Evolutionary conservation across 2,888 invertebrate genomes (phyloP).

Genomic region (Aelia acuminata): DNA sequence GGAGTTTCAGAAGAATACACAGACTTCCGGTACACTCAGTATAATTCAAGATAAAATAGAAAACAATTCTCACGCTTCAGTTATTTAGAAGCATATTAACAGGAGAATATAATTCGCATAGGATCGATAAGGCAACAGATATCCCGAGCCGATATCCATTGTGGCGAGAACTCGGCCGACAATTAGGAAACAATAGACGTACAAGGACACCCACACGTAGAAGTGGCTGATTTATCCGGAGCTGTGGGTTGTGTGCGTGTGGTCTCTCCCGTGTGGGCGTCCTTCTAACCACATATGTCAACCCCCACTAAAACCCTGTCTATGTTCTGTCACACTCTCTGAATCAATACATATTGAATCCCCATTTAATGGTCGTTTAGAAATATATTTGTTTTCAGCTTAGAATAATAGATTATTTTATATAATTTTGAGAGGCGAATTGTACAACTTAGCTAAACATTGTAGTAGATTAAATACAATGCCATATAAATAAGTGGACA

Average conservation of each 20-base stretch:
- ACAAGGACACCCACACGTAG: background rate
- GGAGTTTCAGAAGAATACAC: too few relatives aligned
- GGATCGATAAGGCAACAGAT: background rate
- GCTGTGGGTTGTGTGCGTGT: conserved; percentile 25
- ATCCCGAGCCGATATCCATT: background rate
- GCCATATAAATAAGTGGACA: too few relatives aligned
- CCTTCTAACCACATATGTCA: conserved; percentile 3
- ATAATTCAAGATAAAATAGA: too few relatives aligned
- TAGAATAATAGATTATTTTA: too few relatives aligned
- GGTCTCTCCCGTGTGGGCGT: background rate
- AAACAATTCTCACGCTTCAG: too few relatives aligned
- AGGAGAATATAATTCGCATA: background rate
- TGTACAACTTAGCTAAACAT: too few relatives aligned
- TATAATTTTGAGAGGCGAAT: too few relatives aligned
- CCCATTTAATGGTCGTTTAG: background rate
- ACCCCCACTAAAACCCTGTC: conserved; percentile 24
- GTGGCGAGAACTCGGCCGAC: background rate
- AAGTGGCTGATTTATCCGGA: conserved; percentile 20
- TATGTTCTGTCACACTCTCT: background rate
- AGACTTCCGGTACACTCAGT: too few relatives aligned
- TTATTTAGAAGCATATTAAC: background rate
- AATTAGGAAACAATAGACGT: background rate
- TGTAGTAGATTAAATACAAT: too few relatives aligned
- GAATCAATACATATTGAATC: background rate
- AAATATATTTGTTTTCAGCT: background rate